A percentile compares a stretch with the other conserved stretches of the same genome.
Conservation (phyloP, 2,888 invertebrate species). For the Teleiodes luculella region DNA sequence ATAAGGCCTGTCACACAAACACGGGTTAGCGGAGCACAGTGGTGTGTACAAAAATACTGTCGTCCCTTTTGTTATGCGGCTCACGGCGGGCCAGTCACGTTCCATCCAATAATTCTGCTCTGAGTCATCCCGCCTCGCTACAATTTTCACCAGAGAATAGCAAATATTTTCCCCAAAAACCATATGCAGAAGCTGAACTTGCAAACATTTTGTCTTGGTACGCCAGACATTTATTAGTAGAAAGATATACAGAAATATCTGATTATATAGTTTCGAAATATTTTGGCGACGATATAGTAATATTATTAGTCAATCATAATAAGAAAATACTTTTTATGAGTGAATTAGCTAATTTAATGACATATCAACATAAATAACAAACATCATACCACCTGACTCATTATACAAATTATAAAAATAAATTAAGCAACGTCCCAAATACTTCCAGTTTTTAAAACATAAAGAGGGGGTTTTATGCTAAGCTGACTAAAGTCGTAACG, state of each 20-base stretch:
- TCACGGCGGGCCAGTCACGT: constrained; percentile 62
- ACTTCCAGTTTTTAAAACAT: too few relatives aligned
- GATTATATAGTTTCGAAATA: too few relatives aligned
- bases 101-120: constrained; percentile 60
- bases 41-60: constrained; percentile 44
- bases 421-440: too few relatives aligned
- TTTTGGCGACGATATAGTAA: too few relatives aligned
- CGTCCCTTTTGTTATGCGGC: constrained; percentile 56
- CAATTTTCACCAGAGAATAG: constrained; percentile 50
- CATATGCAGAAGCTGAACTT: neutral
- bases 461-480: too few relatives aligned
- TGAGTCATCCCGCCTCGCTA: constrained; percentile 58
- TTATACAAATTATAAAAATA: too few relatives aligned
- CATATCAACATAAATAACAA: too few relatives aligned
- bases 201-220: neutral
- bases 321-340: too few relatives aligned
- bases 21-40: constrained; percentile 1
- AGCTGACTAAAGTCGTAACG: neutral
- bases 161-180: constrained; percentile 16
- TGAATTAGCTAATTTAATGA: too few relatives aligned
- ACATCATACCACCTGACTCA: too few relatives aligned
- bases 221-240: neutral
- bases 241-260: neutral
- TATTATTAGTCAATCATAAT: too few relatives aligned
- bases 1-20: constrained; percentile 2